phyloP scores from a whole-genome alignment of 2,888 invertebrate species.

The Eulithis testata region DNA sequence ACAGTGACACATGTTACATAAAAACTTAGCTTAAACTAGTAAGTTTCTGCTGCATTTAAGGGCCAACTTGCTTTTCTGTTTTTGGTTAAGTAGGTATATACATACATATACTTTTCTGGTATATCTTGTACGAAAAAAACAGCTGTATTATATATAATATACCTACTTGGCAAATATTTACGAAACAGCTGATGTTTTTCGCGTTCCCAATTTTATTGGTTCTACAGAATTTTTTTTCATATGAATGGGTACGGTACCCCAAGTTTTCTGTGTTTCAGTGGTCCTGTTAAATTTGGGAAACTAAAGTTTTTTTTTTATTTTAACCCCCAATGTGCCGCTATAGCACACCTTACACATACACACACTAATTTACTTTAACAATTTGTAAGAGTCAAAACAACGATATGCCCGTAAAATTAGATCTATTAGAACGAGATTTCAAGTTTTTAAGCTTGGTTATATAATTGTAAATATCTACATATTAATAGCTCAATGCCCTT shows the following conservation, averaged over 20 bases:
- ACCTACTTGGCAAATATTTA: too few relatives aligned
- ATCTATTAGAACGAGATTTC: constrained; percentile 47
- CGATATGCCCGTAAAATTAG: constrained; percentile 59
- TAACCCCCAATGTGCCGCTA: constrained; percentile 16
- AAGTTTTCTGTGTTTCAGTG: background rate
- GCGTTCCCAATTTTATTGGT: too few relatives aligned
- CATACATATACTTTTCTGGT: too few relatives aligned
- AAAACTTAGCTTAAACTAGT: background rate
- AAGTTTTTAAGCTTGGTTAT: constrained; percentile 51
- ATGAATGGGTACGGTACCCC: too few relatives aligned
- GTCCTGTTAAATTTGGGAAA: background rate
- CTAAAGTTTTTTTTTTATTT: too few relatives aligned
- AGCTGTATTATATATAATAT: too few relatives aligned
- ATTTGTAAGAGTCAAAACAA: constrained; percentile 43
- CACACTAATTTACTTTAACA: constrained; percentile 34
- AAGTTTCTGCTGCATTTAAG: too few relatives aligned
- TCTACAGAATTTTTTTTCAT: too few relatives aligned
- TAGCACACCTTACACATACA: constrained; percentile 28
- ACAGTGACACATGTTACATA: constrained; percentile 7
- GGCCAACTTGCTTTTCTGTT: too few relatives aligned
- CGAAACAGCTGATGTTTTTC: too few relatives aligned
- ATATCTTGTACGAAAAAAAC: too few relatives aligned
- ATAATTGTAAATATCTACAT: constrained; percentile 29
- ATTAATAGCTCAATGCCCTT: constrained; percentile 11
- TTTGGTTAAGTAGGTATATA: too few relatives aligned